A percentile compares a stretch with the other conserved stretches of the same genome.
These are phyloP conservation scores for Vireo altiloquus DNA, from an alignment of 2,113 vertebrate genomes.

Conservation along the genomic window DNA sequence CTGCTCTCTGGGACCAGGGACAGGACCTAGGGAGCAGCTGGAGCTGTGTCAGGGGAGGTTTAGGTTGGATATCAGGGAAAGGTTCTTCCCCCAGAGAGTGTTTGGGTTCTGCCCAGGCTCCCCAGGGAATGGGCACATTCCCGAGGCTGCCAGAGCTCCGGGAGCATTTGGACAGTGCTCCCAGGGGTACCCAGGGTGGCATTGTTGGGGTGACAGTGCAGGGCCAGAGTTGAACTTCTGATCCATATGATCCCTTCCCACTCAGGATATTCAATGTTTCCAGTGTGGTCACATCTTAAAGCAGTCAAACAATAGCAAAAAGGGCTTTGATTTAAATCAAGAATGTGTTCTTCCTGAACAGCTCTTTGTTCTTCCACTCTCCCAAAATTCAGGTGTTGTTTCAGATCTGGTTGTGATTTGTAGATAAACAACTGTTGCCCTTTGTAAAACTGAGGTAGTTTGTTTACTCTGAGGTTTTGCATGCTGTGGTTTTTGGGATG, in stretches of 20 bases:
- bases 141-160: background rate
- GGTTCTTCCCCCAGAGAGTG: background rate
- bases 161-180: rapidly evolving
- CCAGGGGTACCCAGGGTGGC: background rate
- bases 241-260: background rate
- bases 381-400: background rate
- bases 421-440: background rate
- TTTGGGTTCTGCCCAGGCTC: background rate
- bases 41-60: background rate
- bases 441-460: background rate
- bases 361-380: background rate
- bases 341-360: background rate
- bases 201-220: background rate
- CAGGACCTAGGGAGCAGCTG: background rate
- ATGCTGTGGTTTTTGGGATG: background rate
- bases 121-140: background rate
- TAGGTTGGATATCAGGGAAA: background rate
- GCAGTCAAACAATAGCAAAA: background rate
- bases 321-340: background rate
- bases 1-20: background rate
- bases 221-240: background rate
- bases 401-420: background rate
- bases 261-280: background rate
- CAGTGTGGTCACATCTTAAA: background rate
- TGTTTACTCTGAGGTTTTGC: background rate